phyloP scores from a whole-genome alignment of 2,888 invertebrate species.

The Orthosia cruda region DNA sequence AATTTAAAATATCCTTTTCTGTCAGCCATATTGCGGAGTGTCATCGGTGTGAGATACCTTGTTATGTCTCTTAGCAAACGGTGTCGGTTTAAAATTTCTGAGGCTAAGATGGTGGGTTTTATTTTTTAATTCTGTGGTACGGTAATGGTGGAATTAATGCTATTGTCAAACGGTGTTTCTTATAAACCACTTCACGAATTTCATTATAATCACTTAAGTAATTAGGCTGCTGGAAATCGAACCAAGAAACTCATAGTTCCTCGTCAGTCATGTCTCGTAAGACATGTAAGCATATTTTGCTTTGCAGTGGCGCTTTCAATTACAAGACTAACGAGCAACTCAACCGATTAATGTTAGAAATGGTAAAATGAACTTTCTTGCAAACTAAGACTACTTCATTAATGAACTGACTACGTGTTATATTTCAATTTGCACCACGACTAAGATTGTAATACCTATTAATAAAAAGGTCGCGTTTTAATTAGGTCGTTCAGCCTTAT shows the following conservation, averaged over 20 bases:
- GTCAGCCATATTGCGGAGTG: slow-evolving; percentile 35
- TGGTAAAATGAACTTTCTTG: background rate
- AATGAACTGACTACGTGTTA: background rate
- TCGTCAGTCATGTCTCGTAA: too few relatives aligned
- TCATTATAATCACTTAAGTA: too few relatives aligned
- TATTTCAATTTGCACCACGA: background rate
- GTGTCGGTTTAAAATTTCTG: slow-evolving; percentile 9
- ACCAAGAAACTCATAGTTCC: too few relatives aligned
- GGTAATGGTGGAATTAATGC: background rate
- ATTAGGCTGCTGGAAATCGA: too few relatives aligned
- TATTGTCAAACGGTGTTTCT: background rate
- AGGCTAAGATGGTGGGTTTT: background rate
- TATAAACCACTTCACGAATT: background rate
- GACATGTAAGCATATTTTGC: too few relatives aligned
- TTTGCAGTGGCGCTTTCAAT: too few relatives aligned
- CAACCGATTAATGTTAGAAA: background rate
- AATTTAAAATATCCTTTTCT: slow-evolving; percentile 67
- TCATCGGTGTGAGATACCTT: slow-evolving; percentile 13
- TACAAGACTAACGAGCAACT: too few relatives aligned
- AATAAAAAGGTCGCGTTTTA: slow-evolving; percentile 2
- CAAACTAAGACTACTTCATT: background rate
- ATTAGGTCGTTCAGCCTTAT: slow-evolving; percentile 9
- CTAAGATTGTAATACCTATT: slow-evolving; percentile 7
- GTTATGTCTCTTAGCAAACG: slow-evolving; percentile 25
- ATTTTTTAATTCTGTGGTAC: slow-evolving; percentile 7